Percentiles rank a stretch among this genome's conserved stretches.
These are phyloP conservation scores for Sarcoramphus papa DNA, from an alignment of 2,797 vertebrate species.

Conservation along the genomic window DNA sequence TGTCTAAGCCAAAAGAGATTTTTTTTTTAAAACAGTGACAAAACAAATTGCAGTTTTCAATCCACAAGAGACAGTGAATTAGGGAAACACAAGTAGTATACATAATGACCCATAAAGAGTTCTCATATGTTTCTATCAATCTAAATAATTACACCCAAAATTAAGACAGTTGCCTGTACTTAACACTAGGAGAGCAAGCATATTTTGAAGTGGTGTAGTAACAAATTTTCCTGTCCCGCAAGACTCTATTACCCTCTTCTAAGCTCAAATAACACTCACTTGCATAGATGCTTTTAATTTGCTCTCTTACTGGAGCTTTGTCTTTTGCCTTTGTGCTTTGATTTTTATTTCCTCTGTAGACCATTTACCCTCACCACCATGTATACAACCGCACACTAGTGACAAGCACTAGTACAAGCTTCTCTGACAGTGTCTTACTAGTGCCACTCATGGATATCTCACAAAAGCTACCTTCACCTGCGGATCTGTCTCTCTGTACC, in stretches of 20 bases:
- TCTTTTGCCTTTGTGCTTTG: background rate
- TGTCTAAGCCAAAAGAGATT: background rate
- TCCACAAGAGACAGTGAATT: background rate
- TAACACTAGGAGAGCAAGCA: background rate
- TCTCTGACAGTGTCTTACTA: background rate
- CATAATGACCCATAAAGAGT: background rate
- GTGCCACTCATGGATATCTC: background rate
- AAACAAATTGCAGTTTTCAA: background rate
- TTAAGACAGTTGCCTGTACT: background rate
- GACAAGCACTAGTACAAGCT: background rate
- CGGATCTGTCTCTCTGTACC: background rate
- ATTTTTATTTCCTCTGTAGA: background rate
- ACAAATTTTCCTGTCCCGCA: background rate
- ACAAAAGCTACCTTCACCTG: background rate
- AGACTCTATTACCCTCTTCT: background rate
- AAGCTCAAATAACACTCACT: background rate
- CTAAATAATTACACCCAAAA: background rate
- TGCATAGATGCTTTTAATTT: background rate
- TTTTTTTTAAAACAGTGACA: background rate
- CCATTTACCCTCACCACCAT: background rate
- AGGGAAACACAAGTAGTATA: background rate
- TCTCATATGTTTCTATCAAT: background rate
- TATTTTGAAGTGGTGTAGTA: background rate
- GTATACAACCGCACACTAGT: background rate
- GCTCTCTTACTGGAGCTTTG: background rate